Conservation (phyloP, 2,888 invertebrate species). For the Yponomeuta sedellus region DNA sequence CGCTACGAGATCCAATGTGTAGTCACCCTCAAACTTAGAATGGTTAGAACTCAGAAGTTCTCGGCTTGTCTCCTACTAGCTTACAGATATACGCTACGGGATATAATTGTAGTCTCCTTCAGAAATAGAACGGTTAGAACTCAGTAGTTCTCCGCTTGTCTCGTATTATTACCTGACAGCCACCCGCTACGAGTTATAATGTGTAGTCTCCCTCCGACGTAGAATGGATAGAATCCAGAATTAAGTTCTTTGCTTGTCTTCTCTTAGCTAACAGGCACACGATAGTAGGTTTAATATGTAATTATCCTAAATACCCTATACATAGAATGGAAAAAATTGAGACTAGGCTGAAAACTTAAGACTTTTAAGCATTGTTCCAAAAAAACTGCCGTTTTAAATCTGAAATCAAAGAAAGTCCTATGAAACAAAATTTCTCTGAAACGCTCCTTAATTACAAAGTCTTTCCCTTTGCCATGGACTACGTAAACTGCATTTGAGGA, state of each 20-base stretch:
- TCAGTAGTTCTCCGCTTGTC: background rate
- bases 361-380: too few species aligned
- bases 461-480: too few species aligned
- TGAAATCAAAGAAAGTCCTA: too few species aligned
- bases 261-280: slow-evolving; percentile 41
- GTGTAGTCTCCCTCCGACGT: slow-evolving; percentile 44
- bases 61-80: slow-evolving; percentile 23
- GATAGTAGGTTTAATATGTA: too few species aligned
- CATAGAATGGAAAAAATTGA: too few species aligned
- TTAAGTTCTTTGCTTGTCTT: background rate
- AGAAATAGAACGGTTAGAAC: background rate
- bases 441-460: too few species aligned
- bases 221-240: background rate
- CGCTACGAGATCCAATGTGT: slow-evolving; percentile 51
- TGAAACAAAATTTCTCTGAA: too few species aligned
- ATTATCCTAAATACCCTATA: too few species aligned
- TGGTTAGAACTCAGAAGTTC: background rate
- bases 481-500: too few species aligned
- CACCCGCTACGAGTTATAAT: slow-evolving; percentile 57
- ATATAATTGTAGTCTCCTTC: slow-evolving; percentile 55
- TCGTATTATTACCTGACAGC: slow-evolving; percentile 32
- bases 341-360: too few species aligned
- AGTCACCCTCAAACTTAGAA: slow-evolving; percentile 36
- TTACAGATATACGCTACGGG: slow-evolving; percentile 54
- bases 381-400: too few species aligned